Evolutionary conservation across 2,113 vertebrate species (phyloP).

Genomic region (Bungarus multicinctus): DNA sequence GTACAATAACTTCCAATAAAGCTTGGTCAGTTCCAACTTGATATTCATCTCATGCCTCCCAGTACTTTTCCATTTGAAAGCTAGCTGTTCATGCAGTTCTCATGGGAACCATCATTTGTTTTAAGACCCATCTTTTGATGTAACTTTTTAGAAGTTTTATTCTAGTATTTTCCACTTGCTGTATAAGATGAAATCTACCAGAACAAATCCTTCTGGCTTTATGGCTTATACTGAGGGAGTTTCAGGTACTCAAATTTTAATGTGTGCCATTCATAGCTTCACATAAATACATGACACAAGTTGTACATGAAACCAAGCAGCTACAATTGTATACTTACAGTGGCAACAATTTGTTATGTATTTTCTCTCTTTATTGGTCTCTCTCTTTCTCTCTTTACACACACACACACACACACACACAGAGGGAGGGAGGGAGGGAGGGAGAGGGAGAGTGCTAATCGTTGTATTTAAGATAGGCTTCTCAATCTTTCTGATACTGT

Average conservation of each 20-base stretch:
- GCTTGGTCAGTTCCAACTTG: neutral
- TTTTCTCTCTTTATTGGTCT: neutral
- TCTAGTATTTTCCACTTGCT: neutral
- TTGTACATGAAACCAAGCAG: neutral
- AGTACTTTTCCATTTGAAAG: neutral
- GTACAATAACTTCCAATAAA: neutral
- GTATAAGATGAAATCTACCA: neutral
- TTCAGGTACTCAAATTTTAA: neutral
- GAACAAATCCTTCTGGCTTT: neutral
- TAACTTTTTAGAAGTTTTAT: neutral
- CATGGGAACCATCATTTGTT: neutral
- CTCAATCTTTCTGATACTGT: neutral
- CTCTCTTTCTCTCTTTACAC: neutral
- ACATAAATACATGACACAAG: neutral
- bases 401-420: too few relatives aligned
- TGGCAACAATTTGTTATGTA: neutral
- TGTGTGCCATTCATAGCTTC: neutral
- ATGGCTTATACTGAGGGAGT: neutral
- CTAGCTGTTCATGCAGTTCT: neutral
- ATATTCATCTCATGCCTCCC: neutral
- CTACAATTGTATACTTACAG: neutral
- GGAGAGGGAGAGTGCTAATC: too few relatives aligned
- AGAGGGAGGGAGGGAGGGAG: neutral
- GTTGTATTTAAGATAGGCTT: neutral
- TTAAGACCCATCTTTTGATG: neutral